Evolutionary conservation across 2,797 vertebrate species (phyloP).

Genomic region (Rousettus madagascariensis): DNA sequence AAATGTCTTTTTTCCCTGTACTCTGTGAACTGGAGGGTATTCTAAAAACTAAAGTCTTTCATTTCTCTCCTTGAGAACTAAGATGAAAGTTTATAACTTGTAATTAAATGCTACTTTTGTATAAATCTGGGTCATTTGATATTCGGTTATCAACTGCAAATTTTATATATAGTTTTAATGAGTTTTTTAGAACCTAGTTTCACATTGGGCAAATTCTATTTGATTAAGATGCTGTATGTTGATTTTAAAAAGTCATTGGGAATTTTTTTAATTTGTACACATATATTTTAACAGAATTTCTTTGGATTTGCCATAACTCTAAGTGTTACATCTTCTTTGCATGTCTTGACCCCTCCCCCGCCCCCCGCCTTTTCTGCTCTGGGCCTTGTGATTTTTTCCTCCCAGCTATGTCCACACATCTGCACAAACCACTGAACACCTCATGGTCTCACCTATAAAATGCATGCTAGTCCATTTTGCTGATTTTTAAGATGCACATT

Average conservation of each 20-base stretch:
- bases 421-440: not conserved
- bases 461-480: not conserved
- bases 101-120: conserved; percentile 23
- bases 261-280: not conserved
- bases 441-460: not conserved
- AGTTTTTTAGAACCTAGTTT: not conserved
- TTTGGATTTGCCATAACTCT: not conserved
- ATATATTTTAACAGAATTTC: not conserved
- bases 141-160: not conserved
- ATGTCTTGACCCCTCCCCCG: not conserved
- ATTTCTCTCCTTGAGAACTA: not conserved
- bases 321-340: not conserved
- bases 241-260: not conserved
- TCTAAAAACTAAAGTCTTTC: not conserved
- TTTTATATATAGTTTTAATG: not conserved
- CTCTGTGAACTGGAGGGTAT: not conserved
- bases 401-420: not conserved
- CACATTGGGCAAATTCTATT: not conserved
- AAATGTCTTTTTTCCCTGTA: not conserved
- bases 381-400: not conserved
- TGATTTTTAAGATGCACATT: not conserved
- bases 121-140: conserved; percentile 42
- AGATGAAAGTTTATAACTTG: not conserved
- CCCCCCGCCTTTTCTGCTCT: not conserved
- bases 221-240: not conserved